These are phyloP conservation scores for Teleogryllus occipitalis DNA, from an alignment of 1,140 invertebrate genomes.

Conservation along the genomic window DNA sequence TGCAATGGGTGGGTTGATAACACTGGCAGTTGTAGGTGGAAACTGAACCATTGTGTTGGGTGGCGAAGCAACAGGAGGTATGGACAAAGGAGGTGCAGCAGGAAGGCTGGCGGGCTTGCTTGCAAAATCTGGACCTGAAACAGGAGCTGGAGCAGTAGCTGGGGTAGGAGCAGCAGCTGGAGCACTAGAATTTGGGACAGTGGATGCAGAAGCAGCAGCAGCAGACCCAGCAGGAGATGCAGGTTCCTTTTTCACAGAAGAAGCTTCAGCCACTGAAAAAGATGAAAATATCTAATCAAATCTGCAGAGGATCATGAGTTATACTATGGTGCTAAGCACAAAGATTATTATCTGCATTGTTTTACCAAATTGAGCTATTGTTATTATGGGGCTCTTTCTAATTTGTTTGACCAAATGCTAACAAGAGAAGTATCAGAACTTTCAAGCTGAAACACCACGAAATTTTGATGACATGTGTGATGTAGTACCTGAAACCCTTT, in stretches of 20 bases:
- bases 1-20: constrained; percentile 34
- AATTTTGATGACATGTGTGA: too few relatives aligned
- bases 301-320: too few relatives aligned
- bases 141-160: constrained; percentile 24
- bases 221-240: not conserved
- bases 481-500: too few relatives aligned
- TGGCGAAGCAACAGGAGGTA: not conserved
- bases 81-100: constrained; percentile 6
- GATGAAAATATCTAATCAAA: not conserved
- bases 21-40: constrained; percentile 35
- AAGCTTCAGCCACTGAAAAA: not conserved
- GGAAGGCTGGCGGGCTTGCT: not conserved
- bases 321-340: too few relatives aligned
- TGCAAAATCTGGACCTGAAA: not conserved
- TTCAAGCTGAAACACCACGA: too few relatives aligned
- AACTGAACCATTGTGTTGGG: constrained; percentile 14
- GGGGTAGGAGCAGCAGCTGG: constrained; percentile 25
- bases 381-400: too few relatives aligned
- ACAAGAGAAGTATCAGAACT: too few relatives aligned
- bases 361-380: too few relatives aligned
- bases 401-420: too few relatives aligned
- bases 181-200: not conserved
- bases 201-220: not conserved
- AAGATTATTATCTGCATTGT: too few relatives aligned
- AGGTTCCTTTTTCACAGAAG: not conserved